Conservation (phyloP, 2,113 vertebrate species). For the Tragelaphus buxtoni region DNA sequence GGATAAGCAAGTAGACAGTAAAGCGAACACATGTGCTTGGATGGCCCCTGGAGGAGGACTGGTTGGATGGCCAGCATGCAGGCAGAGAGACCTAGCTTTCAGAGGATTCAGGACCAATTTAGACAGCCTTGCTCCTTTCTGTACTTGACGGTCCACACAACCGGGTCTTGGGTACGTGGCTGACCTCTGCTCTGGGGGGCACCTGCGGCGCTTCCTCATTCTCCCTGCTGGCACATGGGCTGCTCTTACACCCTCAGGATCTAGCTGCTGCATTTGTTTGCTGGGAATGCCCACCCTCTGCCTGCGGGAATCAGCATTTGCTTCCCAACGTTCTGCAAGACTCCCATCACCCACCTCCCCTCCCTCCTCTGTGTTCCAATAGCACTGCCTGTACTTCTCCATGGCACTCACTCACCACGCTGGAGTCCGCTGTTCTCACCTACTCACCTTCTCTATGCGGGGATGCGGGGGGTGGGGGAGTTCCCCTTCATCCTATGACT, state of each 20-base stretch:
- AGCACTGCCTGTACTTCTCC: rapidly evolving
- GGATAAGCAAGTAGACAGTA: rapidly evolving
- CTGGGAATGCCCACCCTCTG: no score
- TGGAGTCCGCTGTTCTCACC: no score
- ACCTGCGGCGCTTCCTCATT: rapidly evolving
- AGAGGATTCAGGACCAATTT: background rate
- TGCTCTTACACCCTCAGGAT: no score
- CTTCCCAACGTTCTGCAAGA: background rate
- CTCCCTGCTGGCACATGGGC: background rate
- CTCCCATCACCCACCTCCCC: rapidly evolving
- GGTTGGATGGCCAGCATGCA: no score
- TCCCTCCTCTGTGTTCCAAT: no score
- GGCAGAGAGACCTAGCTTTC: background rate
- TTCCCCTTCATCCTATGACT: no score
- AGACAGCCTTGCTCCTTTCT: background rate
- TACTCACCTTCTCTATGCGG: background rate
- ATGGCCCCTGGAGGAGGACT: background rate
- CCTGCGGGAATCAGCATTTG: background rate
- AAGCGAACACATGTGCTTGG: rapidly evolving
- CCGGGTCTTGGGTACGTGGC: background rate
- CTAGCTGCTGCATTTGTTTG: background rate
- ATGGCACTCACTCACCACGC: rapidly evolving
- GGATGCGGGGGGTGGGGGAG: no score
- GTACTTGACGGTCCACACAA: rapidly evolving
- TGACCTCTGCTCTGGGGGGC: background rate